Evolutionary conservation across 2,797 vertebrate species (phyloP), one percentile per base, ranked within the genome.

Genomic region (Toxotes lorentzi): DNA sequence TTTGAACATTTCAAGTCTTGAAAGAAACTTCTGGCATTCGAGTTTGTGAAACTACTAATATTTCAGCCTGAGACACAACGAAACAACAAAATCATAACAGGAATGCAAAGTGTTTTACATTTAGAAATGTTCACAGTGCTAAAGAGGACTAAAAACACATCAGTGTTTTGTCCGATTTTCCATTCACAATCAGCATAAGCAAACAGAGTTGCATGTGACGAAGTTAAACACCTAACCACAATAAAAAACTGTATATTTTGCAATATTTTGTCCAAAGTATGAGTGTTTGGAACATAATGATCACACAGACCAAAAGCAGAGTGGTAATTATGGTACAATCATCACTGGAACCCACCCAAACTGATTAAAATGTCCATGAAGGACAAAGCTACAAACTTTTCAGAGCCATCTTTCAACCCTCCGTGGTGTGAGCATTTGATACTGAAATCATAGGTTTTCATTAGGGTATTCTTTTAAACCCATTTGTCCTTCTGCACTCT

Each of bases 241-340:
- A 14, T 2, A 54, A 35, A 19, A 43, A 57, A 43, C 34, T 47
- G n/a, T 45, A 40, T 56, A n/a, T 47, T 64, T 45, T 43, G 19
- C 50, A 53, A 23, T 13, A 23, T 47, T 73, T 58, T 35, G 32
- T 61, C 62, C 43, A 66, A 35, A 64, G 57, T n/a, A 9, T 21
- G 27, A 35, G 40, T 8, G 10, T 40, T 48, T 73, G 62, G 30
- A 66, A 51, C 30, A 50, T 23, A 35, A 2, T 50, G 43, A 65
- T 34, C 41, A 48, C 24, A 24, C 4, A 41, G 14, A 35, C 50
- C 56, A 19, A 54, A 21, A 34, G 16, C 58, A 62, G 30, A 40
- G 16, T 30, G 38, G 38, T 34, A 10, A 47, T 65, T 51, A 53
- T 51, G 23, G 40, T 57, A 19, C 34, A 27, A 14, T 38, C 70